A percentile compares a stretch with the other conserved stretches of the same genome.
Evolutionary conservation across 2,888 invertebrate genomes (phyloP).

Genomic region (Thalpophila matura): DNA sequence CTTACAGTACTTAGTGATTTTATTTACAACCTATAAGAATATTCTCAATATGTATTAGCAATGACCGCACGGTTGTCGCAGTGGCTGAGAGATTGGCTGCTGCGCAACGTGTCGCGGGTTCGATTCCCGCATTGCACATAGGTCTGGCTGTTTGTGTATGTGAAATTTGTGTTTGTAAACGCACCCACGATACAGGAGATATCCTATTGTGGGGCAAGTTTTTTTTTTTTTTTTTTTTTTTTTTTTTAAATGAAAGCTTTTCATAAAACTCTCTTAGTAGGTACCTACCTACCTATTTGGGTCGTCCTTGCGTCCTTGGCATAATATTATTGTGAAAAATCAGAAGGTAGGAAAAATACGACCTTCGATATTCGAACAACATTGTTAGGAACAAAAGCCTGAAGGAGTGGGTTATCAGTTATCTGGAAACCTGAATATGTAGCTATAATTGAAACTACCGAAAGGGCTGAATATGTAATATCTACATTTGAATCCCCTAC

Average conservation of each 20-base stretch:
- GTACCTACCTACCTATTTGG: not conserved
- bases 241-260: conserved; percentile 7
- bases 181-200: too few relatives aligned
- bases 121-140: too few relatives aligned
- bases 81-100: too few relatives aligned
- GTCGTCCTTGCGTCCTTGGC: not conserved
- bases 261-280: not conserved
- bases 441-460: conserved; percentile 13
- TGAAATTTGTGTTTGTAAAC: too few relatives aligned
- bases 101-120: too few relatives aligned
- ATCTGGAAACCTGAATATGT: conserved; percentile 2
- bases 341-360: conserved; percentile 16
- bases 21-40: conserved; percentile 9
- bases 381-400: conserved; percentile 9
- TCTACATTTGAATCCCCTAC: conserved; percentile 30
- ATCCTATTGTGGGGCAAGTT: too few relatives aligned
- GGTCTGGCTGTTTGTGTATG: too few relatives aligned
- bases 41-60: not conserved
- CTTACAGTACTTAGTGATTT: not conserved
- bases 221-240: too few relatives aligned
- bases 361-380: conserved; percentile 24
- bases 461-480: conserved; percentile 1
- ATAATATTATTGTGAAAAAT: conserved; percentile 23
- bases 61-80: too few relatives aligned
- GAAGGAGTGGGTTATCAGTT: conserved; percentile 10